Evolutionary conservation across 2,797 vertebrate species (phyloP).

Genomic region (Siniperca scherzeri): DNA sequence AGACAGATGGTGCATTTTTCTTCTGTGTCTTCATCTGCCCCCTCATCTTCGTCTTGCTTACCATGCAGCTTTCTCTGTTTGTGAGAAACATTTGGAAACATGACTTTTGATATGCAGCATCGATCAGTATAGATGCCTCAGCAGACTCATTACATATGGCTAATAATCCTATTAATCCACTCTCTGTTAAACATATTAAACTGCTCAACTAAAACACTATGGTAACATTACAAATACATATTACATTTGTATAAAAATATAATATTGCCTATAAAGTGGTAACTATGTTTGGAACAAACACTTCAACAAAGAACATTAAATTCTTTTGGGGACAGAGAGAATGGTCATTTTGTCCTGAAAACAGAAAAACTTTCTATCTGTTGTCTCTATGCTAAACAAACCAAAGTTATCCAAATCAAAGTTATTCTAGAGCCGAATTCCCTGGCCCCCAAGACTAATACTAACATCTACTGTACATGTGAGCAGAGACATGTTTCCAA

Average conservation of each 20-base stretch:
- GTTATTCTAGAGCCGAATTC: slow-evolving; percentile 76
- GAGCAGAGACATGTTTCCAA: slow-evolving; percentile 86
- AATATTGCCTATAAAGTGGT: slow-evolving; percentile 23
- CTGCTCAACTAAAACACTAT: slow-evolving; percentile 58
- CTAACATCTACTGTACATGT: slow-evolving; percentile 82
- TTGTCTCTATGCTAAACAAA: slow-evolving; percentile 57
- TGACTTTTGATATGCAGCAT: slow-evolving; percentile 47
- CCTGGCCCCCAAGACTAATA: slow-evolving; percentile 77
- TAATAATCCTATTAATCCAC: slow-evolving; percentile 41
- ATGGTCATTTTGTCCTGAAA: slow-evolving; percentile 82
- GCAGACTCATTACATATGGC: slow-evolving; percentile 42
- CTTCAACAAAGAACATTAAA: slow-evolving; percentile 55
- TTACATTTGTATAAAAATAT: not conserved
- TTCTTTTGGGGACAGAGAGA: slow-evolving; percentile 81
- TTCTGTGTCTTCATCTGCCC: slow-evolving; percentile 97
- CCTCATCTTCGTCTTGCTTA: slow-evolving; percentile 97
- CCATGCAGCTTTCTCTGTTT: slow-evolving; percentile 98
- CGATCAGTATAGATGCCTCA: slow-evolving; percentile 36
- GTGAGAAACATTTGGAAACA: slow-evolving; percentile 59
- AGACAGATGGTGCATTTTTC: slow-evolving; percentile 99
- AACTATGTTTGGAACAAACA: slow-evolving; percentile 51
- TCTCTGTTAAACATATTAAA: slow-evolving; percentile 31
- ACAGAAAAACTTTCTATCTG: slow-evolving; percentile 64
- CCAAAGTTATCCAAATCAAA: slow-evolving; percentile 64
- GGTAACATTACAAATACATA: slow-evolving; percentile 38